Conservation (phyloP, 2,888 invertebrate species). For the Laspeyria flexula region DNA sequence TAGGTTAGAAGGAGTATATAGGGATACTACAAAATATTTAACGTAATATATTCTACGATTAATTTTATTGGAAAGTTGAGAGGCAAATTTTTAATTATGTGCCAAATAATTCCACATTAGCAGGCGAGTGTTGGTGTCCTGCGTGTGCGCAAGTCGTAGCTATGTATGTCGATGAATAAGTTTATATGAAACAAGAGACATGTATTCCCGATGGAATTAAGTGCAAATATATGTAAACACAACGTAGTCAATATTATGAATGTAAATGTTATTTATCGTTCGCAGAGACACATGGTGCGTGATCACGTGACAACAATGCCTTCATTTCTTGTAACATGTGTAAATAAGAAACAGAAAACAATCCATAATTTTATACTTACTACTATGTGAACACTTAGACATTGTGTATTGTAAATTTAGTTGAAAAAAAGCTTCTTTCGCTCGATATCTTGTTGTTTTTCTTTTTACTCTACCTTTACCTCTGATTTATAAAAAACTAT, state of each 20-base stretch:
- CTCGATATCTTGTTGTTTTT: slow-evolving; percentile 66
- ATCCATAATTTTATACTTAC: slow-evolving; percentile 62
- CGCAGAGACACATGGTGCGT: slow-evolving; percentile 22
- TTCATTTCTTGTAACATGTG: slow-evolving; percentile 46
- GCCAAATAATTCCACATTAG: slow-evolving; percentile 49
- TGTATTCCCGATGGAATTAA: slow-evolving; percentile 6
- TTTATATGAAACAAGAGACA: slow-evolving; percentile 9
- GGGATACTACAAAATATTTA: slow-evolving; percentile 68
- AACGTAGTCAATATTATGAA: slow-evolving; percentile 12
- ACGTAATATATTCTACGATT: slow-evolving; percentile 52
- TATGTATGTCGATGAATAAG: slow-evolving; percentile 8
- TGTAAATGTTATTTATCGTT: slow-evolving; percentile 40
- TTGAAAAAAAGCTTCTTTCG: slow-evolving; percentile 83
- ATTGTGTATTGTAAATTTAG: slow-evolving; percentile 77
- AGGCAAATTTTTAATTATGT: slow-evolving; percentile 61
- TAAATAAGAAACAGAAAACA: slow-evolving; percentile 63
- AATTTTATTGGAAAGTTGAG: slow-evolving; percentile 64
- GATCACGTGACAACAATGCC: slow-evolving; percentile 31
- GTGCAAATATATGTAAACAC: slow-evolving; percentile 14
- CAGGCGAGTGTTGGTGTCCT: slow-evolving; percentile 1
- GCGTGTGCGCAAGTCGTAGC: not conserved
- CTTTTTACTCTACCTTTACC: slow-evolving; percentile 44
- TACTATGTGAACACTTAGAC: slow-evolving; percentile 68
- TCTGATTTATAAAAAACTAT: no score
- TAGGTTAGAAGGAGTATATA: slow-evolving; percentile 53